phyloP scores from a whole-genome alignment of 2,113 vertebrate genomes.

The Choloepus hoffmanni region DNA sequence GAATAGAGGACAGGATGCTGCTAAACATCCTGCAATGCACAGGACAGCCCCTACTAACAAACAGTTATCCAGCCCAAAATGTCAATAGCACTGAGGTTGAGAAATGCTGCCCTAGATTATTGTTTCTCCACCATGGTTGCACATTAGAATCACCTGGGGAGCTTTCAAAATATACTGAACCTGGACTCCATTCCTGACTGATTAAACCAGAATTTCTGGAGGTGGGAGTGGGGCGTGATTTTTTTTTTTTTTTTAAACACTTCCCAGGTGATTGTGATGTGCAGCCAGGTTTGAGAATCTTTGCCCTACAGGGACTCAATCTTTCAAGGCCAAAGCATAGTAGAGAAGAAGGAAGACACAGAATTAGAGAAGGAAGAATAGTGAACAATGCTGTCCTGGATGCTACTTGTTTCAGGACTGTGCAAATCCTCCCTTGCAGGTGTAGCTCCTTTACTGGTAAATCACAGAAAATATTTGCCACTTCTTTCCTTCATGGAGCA shows the following conservation, averaged over 20 bases:
- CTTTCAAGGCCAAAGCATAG: neutral
- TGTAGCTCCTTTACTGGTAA: slow-evolving; percentile 9
- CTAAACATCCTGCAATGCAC: neutral
- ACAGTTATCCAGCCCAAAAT: neutral
- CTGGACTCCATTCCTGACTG: neutral
- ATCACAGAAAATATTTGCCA: neutral
- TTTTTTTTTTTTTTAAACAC: neutral
- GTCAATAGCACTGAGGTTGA: neutral
- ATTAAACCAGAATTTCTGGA: neutral
- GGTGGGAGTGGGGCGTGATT: neutral
- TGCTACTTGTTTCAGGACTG: neutral
- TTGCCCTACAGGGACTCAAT: neutral
- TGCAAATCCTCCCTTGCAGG: neutral
- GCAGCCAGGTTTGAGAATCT: neutral
- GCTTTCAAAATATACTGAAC: neutral
- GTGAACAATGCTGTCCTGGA: neutral
- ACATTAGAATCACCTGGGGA: neutral
- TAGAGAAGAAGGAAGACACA: neutral
- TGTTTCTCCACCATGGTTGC: neutral
- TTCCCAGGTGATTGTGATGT: neutral
- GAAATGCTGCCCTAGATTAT: neutral
- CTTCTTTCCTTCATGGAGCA: neutral
- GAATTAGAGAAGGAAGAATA: slow-evolving; percentile 9
- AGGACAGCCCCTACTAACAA: neutral
- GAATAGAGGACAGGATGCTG: neutral